phyloP scores from a whole-genome alignment of 2,888 invertebrate genomes.

The Idaea straminata region DNA sequence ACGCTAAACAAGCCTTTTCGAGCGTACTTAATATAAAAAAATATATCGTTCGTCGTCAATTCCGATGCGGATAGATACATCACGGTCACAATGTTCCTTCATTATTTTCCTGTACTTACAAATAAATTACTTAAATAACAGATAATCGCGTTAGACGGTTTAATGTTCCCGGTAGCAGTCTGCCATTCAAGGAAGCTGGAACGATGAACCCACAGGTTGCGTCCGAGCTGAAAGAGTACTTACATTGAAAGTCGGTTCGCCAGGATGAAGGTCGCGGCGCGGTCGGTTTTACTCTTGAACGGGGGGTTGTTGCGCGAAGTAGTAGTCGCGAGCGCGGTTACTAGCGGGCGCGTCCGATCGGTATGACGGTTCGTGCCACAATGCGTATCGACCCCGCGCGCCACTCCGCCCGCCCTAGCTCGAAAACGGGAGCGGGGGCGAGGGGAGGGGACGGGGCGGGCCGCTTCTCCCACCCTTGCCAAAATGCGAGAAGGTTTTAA shows the following conservation, averaged over 20 bases:
- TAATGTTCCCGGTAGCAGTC: not conserved
- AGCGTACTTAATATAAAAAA: not conserved
- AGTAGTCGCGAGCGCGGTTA: conserved; percentile 34
- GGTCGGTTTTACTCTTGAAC: conserved; percentile 19
- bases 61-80: not conserved
- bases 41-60: not conserved
- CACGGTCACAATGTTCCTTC: not conserved
- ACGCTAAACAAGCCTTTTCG: not conserved
- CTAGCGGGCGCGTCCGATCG: conserved; percentile 42
- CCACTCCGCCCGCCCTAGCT: conserved; percentile 40
- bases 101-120: not conserved
- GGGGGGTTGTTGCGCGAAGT: conserved; percentile 27
- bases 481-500: conserved; percentile 65
- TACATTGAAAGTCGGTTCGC: conserved; percentile 15
- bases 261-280: conserved; percentile 20
- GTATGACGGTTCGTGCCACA: conserved; percentile 48
- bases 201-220: not conserved
- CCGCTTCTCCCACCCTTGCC: conserved; percentile 62
- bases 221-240: conserved; percentile 11
- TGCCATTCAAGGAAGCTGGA: not conserved
- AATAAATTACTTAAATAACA: not conserved
- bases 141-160: not conserved
- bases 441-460: conserved; percentile 37
- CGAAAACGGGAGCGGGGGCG: conserved; percentile 13
- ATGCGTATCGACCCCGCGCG: conserved; percentile 73